phyloP scores from a whole-genome alignment of 2,888 invertebrate genomes.

The Ormyrus rosae region DNA sequence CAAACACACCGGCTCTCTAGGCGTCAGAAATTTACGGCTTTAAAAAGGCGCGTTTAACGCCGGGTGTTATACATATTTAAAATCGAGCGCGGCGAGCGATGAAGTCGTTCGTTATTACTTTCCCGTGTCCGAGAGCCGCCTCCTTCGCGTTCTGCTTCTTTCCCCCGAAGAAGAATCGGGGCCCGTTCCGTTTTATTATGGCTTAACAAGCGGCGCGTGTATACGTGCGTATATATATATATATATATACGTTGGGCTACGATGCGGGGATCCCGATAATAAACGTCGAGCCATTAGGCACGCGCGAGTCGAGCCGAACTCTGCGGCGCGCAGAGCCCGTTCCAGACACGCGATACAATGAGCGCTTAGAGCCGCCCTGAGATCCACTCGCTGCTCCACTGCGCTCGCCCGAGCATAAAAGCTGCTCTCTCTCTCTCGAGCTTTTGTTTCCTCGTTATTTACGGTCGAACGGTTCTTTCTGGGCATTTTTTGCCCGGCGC shows the following conservation, averaged over 20 bases:
- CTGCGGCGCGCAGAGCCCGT: slow-evolving; percentile 7
- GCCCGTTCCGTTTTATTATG: slow-evolving; percentile 1
- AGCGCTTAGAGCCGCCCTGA: not conserved
- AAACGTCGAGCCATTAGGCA: slow-evolving; percentile 49
- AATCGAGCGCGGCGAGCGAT: slow-evolving; percentile 20
- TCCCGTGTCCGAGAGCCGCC: slow-evolving; percentile 14
- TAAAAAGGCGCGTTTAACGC: not conserved
- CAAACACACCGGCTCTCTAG: no score
- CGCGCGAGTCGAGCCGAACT: slow-evolving; percentile 17
- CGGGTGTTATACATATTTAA: not conserved
- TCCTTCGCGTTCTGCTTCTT: not conserved
- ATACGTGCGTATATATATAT: no score
- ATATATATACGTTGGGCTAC: not conserved
- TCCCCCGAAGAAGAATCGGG: not conserved
- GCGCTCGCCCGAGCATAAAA: not conserved
- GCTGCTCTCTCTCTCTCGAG: no score
- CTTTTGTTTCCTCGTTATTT: no score
- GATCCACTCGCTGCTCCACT: not conserved
- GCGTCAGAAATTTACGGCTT: no score
- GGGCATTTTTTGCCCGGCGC: no score
- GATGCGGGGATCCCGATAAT: slow-evolving; percentile 44
- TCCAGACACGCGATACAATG: slow-evolving; percentile 27
- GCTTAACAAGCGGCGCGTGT: slow-evolving; percentile 35
- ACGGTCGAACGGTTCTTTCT: no score
- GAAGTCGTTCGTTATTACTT: slow-evolving; percentile 52